A percentile compares a stretch with the other conserved stretches of the same genome.
phyloP scores from a whole-genome alignment of 2,797 vertebrate genomes.

The Anabas testudineus region DNA sequence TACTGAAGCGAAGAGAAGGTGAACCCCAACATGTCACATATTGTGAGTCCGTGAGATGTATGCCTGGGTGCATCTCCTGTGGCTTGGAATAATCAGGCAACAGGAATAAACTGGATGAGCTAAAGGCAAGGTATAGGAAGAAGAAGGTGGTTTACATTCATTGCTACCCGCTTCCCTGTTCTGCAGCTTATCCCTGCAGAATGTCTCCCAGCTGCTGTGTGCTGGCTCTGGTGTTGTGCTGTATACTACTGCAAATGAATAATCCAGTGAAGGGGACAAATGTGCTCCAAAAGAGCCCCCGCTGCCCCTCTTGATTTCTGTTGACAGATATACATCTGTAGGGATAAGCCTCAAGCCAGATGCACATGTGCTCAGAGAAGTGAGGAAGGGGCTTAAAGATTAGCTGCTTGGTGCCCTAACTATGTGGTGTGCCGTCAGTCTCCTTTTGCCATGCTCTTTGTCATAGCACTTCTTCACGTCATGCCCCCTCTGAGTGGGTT shows the following conservation, averaged over 20 bases:
- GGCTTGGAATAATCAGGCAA: slow-evolving; percentile 73
- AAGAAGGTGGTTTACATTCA: slow-evolving; percentile 73
- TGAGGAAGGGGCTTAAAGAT: slow-evolving; percentile 77
- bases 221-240: slow-evolving; percentile 68
- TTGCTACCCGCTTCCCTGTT: slow-evolving; percentile 67
- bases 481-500: slow-evolving; percentile 49
- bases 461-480: slow-evolving; percentile 55
- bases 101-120: slow-evolving; percentile 69
- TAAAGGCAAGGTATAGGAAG: slow-evolving; percentile 68
- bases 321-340: slow-evolving; percentile 79
- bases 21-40: slow-evolving; percentile 67
- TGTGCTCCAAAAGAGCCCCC: slow-evolving; percentile 70
- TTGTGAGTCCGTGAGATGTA: slow-evolving; percentile 63
- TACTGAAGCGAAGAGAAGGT: slow-evolving; percentile 63
- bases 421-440: slow-evolving; percentile 60
- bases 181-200: slow-evolving; percentile 79
- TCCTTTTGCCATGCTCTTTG: slow-evolving; percentile 68
- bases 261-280: slow-evolving; percentile 82
- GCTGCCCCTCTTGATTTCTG: slow-evolving; percentile 67
- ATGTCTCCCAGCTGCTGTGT: slow-evolving; percentile 77
- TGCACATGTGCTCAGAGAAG: slow-evolving; percentile 78
- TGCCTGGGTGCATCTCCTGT: slow-evolving; percentile 71
- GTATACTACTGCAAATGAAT: slow-evolving; percentile 76
- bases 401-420: slow-evolving; percentile 69
- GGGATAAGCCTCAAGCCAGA: slow-evolving; percentile 74